Evolutionary conservation across 2,113 vertebrate species (phyloP).

Genomic region (Synchiropus splendidus): DNA sequence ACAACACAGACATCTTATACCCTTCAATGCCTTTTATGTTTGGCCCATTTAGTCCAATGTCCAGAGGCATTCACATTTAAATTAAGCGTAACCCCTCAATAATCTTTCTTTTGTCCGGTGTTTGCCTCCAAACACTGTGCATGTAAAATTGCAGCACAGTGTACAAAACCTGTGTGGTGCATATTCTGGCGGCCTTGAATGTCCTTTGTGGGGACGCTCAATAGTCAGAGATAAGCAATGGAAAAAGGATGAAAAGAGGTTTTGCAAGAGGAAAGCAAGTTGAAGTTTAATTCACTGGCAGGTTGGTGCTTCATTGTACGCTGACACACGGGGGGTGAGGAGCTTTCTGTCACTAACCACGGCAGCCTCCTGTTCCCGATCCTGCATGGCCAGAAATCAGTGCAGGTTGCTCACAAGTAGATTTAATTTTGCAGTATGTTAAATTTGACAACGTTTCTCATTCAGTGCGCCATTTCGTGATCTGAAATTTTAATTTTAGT

Average conservation of each 20-base stretch:
- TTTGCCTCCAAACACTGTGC: background rate
- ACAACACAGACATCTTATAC: too few relatives aligned
- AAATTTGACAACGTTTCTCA: too few relatives aligned
- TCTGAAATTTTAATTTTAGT: too few relatives aligned
- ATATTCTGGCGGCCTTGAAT: slow-evolving; percentile 22
- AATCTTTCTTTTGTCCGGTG: too few relatives aligned
- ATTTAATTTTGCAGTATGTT: too few relatives aligned
- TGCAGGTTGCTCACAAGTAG: too few relatives aligned
- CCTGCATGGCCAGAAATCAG: background rate
- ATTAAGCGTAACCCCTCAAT: too few relatives aligned
- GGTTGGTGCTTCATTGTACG: too few relatives aligned
- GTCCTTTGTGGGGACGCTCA: slow-evolving; percentile 21
- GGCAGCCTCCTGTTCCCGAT: slow-evolving; percentile 8
- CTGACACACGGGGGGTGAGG: slow-evolving; percentile 22
- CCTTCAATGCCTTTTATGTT: too few relatives aligned
- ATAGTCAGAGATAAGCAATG: slow-evolving; percentile 14
- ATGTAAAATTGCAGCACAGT: slow-evolving; percentile 2
- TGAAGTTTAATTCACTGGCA: slow-evolving; percentile 27
- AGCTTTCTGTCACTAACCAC: slow-evolving; percentile 3
- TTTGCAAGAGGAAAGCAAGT: slow-evolving; percentile 10
- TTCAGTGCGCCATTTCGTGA: too few relatives aligned
- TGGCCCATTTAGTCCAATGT: too few relatives aligned
- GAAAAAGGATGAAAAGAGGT: slow-evolving; percentile 23
- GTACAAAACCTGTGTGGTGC: slow-evolving; percentile 8
- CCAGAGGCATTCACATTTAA: too few relatives aligned